Conservation (phyloP, 2,888 invertebrate species). For the Drosophila sordidula region DNA sequence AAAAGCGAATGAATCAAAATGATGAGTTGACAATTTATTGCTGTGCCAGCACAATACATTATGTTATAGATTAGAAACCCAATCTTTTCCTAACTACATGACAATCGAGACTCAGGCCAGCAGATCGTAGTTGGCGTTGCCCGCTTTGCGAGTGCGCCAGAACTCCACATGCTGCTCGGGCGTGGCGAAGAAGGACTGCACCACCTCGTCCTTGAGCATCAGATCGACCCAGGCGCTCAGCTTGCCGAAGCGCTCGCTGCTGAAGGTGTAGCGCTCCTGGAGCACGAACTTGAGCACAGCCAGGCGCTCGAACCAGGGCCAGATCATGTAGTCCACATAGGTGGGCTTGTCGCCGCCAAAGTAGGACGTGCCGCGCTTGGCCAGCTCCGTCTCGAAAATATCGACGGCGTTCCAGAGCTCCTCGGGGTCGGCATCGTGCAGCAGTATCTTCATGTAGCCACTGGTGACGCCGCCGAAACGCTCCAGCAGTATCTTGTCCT, state of each 20-base stretch:
- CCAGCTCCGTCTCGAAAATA: conserved; percentile 88
- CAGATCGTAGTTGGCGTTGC: conserved; percentile 86
- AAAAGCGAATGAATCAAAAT: neutral
- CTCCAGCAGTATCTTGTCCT: conserved; percentile 84
- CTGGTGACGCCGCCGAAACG: conserved; percentile 75
- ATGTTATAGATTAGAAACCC: neutral
- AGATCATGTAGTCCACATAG: conserved; percentile 92
- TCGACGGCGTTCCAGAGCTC: conserved; percentile 86
- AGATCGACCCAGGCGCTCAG: conserved; percentile 39
- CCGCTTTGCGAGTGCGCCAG: conserved; percentile 88
- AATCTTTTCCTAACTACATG: no score
- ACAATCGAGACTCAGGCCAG: conserved; percentile 29
- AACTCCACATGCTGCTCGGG: conserved; percentile 91
- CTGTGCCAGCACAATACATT: neutral
- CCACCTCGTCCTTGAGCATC: conserved; percentile 90
- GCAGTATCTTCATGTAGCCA: conserved; percentile 73
- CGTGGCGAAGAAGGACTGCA: conserved; percentile 88
- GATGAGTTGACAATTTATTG: conserved; percentile 1
- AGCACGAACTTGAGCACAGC: conserved; percentile 86
- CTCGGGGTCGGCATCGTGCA: conserved; percentile 34
- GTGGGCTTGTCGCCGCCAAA: conserved; percentile 90
- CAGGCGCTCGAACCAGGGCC: conserved; percentile 92
- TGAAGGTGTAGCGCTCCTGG: conserved; percentile 86
- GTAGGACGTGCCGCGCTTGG: conserved; percentile 87
- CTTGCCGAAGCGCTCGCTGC: conserved; percentile 48